phyloP scores from a whole-genome alignment of 2,113 vertebrate genomes.

The Ceyx cyanopectus region DNA sequence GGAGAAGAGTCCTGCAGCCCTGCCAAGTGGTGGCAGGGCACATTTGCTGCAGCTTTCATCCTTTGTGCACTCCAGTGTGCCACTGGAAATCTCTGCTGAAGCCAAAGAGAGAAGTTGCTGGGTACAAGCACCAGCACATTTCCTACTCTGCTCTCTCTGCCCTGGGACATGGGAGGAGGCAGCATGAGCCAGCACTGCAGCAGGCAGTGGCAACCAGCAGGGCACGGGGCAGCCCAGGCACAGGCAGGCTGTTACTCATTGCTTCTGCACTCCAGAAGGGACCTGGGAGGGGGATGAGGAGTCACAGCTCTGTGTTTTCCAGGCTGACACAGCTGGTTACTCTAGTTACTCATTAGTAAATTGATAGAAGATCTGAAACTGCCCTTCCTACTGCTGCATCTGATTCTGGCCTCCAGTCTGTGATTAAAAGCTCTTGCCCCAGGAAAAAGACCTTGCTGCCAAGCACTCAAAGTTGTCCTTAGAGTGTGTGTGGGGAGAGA shows the following conservation, averaged over 20 bases:
- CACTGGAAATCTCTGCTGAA: conserved; percentile 7
- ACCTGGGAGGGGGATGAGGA: background rate
- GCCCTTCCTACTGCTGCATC: background rate
- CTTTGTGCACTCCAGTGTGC: conserved; percentile 20
- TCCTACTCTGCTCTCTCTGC: background rate
- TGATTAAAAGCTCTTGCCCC: background rate
- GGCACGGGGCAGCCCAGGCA: background rate
- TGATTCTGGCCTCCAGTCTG: background rate
- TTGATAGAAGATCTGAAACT: background rate
- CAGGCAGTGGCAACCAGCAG: fast-evolving
- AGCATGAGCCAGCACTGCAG: background rate
- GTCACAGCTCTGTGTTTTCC: conserved; percentile 6
- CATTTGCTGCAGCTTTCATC: conserved; percentile 3
- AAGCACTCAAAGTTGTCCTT: background rate
- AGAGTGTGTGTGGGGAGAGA: no score
- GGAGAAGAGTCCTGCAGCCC: background rate
- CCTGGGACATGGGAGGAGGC: background rate
- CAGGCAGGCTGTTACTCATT: background rate
- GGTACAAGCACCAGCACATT: background rate
- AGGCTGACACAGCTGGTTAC: conserved; percentile 21
- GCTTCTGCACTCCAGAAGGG: background rate
- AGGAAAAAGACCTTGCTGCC: background rate
- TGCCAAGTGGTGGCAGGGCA: conserved; percentile 19
- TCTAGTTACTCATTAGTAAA: conserved; percentile 16
- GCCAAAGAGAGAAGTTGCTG: background rate